Evolutionary conservation across 92 coral and sea anemone genomes (phyloP).

Genomic region (Siderastrea siderea): DNA sequence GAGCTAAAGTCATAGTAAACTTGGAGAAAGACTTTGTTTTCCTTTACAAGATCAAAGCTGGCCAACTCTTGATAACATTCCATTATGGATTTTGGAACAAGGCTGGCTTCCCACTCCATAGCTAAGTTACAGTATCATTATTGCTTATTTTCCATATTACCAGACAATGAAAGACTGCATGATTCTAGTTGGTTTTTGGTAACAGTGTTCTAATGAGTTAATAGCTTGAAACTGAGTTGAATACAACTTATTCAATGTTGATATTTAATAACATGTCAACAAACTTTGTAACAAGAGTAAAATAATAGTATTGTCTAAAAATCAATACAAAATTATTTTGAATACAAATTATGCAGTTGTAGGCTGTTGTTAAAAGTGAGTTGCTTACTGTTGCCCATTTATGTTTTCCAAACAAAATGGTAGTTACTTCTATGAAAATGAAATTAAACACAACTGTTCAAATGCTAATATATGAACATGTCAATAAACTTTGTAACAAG

Average conservation of each 20-base stretch:
- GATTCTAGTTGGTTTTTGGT: constrained; percentile 3
- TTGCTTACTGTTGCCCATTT: constrained; percentile 33
- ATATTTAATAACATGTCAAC: constrained; percentile 3
- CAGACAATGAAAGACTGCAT: constrained; percentile 10
- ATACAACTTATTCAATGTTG: constrained; percentile 1
- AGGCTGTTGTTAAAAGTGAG: constrained; percentile 26
- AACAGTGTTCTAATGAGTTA: constrained; percentile 18
- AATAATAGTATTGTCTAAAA: constrained; percentile 3
- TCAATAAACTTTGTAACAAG: constrained; percentile 35
- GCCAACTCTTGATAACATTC: constrained; percentile 34
- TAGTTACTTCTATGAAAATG: not conserved
- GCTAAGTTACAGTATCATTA: constrained; percentile 26
- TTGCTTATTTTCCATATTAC: not conserved
- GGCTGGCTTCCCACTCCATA: constrained; percentile 59
- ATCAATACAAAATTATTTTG: constrained; percentile 28
- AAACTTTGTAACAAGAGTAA: constrained; percentile 7
- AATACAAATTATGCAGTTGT: constrained; percentile 22
- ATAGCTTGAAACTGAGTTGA: not conserved
- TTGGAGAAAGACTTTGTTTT: constrained; percentile 69
- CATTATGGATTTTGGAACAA: constrained; percentile 59
- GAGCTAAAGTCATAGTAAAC: constrained; percentile 59
- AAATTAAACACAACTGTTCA: constrained; percentile 25
- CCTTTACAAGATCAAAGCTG: constrained; percentile 66
- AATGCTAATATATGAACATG: constrained; percentile 34
- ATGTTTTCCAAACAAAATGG: not conserved